Conservation (phyloP, 2,113 vertebrate genomes). For the Heterocephalus glaber region DNA sequence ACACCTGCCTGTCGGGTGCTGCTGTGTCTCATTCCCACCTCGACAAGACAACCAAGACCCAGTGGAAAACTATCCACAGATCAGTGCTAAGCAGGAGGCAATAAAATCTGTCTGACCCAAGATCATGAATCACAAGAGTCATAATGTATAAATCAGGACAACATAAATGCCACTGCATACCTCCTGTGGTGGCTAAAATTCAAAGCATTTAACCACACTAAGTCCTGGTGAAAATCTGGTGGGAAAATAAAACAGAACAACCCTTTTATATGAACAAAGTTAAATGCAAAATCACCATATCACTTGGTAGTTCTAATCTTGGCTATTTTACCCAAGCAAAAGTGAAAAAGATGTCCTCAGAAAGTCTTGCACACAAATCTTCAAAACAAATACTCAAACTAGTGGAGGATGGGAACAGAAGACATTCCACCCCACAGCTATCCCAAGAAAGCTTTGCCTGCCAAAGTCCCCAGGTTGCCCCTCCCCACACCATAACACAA, state of each 20-base stretch:
- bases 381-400: background rate
- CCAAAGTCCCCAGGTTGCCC: background rate
- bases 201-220: background rate
- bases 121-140: background rate
- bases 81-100: background rate
- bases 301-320: background rate
- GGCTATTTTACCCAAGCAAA: background rate
- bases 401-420: background rate
- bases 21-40: background rate
- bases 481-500: background rate
- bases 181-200: background rate
- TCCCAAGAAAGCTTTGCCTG: background rate
- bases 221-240: background rate
- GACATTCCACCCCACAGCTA: no score
- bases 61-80: background rate
- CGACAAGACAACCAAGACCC: background rate
- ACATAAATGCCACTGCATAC: no score
- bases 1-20: background rate
- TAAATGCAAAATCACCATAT: background rate
- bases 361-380: background rate
- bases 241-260: background rate
- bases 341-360: background rate
- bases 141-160: background rate
- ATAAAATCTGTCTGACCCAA: background rate
- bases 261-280: background rate